Evolutionary conservation across 2,888 invertebrate species (phyloP).

Genomic region (Agrotis ipsilon): DNA sequence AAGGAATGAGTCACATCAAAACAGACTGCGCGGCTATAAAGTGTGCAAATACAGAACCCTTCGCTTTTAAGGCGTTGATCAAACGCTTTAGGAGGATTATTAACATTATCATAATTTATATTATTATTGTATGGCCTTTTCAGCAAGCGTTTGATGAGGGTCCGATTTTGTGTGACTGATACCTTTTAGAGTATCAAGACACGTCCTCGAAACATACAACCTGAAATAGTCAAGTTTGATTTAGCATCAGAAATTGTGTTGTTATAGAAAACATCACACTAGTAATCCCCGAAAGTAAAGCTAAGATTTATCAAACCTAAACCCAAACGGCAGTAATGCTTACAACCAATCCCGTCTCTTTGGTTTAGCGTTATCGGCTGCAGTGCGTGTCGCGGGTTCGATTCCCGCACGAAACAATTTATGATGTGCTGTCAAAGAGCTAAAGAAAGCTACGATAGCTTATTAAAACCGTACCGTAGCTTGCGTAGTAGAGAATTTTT

Average conservation of each 20-base stretch:
- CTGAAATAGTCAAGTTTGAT: not conserved
- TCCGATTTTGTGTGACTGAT: conserved; percentile 9
- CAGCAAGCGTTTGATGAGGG: conserved; percentile 10
- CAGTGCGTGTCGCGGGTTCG: too few species aligned
- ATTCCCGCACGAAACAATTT: too few species aligned
- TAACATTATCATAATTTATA: conserved; percentile 46
- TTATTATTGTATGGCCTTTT: conserved; percentile 42
- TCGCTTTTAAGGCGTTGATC: conserved; percentile 57
- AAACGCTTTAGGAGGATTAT: conserved; percentile 48
- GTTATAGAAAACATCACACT: too few species aligned
- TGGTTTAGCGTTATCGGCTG: too few species aligned
- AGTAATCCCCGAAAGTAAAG: too few species aligned
- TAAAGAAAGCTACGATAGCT: too few species aligned
- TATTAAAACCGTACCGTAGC: too few species aligned
- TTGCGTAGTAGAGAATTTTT: too few species aligned
- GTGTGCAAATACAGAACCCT: conserved; percentile 53
- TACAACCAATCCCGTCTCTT: not conserved
- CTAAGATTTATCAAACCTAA: not conserved
- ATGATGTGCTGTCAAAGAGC: too few species aligned
- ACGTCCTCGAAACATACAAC: not conserved
- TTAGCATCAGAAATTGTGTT: too few species aligned
- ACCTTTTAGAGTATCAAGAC: not conserved
- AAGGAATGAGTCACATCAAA: conserved; percentile 37
- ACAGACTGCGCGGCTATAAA: conserved; percentile 28
- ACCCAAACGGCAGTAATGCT: not conserved